phyloP scores from a whole-genome alignment of 2,113 vertebrate genomes.

The Serinus canaria region DNA sequence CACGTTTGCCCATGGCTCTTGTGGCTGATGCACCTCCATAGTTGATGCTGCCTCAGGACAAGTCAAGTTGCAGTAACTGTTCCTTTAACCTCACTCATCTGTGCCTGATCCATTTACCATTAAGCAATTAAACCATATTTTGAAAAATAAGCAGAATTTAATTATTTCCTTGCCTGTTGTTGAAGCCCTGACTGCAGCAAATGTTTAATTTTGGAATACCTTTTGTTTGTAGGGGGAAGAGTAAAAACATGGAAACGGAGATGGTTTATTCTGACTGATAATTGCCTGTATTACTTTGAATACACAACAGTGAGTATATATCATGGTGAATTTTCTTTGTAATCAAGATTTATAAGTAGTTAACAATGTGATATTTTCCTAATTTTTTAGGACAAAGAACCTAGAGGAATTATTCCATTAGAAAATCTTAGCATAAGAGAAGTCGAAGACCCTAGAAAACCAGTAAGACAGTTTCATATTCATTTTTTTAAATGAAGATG shows the following conservation, averaged over 20 bases:
- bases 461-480: conserved; percentile 71
- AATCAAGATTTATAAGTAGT: neutral
- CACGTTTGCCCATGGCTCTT: accelerated
- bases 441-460: conserved; percentile 94
- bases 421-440: conserved; percentile 98
- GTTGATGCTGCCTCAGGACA: neutral
- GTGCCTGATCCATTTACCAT: conserved; percentile 49
- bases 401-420: conserved; percentile 94
- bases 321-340: neutral
- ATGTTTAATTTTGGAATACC: neutral
- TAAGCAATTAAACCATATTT: neutral
- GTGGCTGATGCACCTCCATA: neutral
- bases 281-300: conserved; percentile 98
- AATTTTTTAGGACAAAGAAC: conserved; percentile 89
- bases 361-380: neutral
- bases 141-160: neutral
- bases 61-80: neutral
- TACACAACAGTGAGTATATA: conserved; percentile 91
- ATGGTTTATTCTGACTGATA: conserved; percentile 98
- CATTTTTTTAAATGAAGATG: neutral
- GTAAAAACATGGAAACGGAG: conserved; percentile 99
- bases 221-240: conserved; percentile 84
- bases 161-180: neutral
- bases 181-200: neutral
- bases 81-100: conserved; percentile 9